Percentiles rank a stretch among this genome's conserved stretches.
These are phyloP conservation scores for Ctenodactylus gundi DNA, from an alignment of 2,113 vertebrate species.

Conservation along the genomic window DNA sequence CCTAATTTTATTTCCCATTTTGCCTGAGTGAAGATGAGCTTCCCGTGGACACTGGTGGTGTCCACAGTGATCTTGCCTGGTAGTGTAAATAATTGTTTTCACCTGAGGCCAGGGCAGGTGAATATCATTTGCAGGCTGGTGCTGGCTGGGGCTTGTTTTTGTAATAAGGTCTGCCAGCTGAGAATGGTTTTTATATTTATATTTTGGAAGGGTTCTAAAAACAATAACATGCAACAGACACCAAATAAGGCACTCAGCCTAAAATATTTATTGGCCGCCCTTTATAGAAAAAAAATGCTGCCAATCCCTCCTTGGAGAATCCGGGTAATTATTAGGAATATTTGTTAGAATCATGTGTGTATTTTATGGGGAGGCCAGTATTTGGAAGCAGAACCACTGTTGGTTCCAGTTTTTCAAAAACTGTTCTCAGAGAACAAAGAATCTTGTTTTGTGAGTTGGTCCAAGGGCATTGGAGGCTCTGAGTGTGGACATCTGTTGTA, in stretches of 20 bases:
- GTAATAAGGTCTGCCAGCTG: not conserved
- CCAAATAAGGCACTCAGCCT: not conserved
- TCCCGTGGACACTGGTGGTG: not conserved
- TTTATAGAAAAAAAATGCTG: not conserved
- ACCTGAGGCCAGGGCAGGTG: not conserved
- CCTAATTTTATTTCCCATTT: not conserved
- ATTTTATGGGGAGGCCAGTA: not conserved
- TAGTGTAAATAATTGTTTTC: not conserved
- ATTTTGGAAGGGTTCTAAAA: not conserved
- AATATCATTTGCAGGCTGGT: rapidly evolving
- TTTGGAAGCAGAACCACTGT: not conserved
- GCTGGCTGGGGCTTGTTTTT: not conserved
- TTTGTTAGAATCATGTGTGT: not conserved
- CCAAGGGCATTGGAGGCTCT: rapidly evolving
- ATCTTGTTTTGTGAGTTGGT: not conserved
- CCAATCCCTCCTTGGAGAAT: not conserved
- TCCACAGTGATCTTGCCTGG: not conserved
- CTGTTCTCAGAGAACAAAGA: not conserved
- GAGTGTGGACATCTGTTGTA: not conserved
- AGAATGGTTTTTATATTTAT: not conserved
- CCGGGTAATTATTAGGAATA: not conserved
- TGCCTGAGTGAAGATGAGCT: not conserved
- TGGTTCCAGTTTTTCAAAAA: not conserved
- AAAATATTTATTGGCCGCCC: not conserved
- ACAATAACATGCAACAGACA: not conserved